Percentiles rank a stretch among this genome's conserved stretches.
These are phyloP conservation scores for Camponotus fellah DNA, from an alignment of 2,888 invertebrate species.

Conservation along the genomic window DNA sequence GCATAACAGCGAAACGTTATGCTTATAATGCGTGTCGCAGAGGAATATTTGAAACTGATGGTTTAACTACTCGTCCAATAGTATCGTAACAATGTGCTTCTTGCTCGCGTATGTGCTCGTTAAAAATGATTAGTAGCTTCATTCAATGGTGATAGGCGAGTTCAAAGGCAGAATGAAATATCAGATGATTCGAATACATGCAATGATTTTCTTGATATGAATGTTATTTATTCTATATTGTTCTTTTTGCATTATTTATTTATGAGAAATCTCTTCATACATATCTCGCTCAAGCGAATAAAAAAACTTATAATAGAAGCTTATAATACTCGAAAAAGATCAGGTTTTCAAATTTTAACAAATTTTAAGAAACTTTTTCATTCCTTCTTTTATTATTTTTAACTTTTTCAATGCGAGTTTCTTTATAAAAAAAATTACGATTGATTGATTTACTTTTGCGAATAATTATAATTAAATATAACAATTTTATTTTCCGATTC, in stretches of 20 bases:
- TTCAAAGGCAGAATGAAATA: conserved; percentile 71
- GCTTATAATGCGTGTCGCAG: conserved; percentile 66
- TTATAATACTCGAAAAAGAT: not conserved
- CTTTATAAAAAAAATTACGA: not conserved
- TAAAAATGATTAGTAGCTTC: conserved; percentile 76
- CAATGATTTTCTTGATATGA: conserved; percentile 63
- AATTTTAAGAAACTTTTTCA: not conserved
- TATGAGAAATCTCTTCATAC: not conserved
- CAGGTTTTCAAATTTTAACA: not conserved
- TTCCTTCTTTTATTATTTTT: not conserved
- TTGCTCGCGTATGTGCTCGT: conserved; percentile 75
- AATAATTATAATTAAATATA: not conserved
- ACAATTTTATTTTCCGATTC: not conserved
- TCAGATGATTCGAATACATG: conserved; percentile 73
- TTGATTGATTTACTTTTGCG: not conserved
- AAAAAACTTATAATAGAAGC: not conserved
- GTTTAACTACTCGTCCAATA: conserved; percentile 61
- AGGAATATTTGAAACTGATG: conserved; percentile 57
- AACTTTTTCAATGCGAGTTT: not conserved
- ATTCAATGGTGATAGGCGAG: conserved; percentile 74
- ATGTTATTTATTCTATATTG: conserved; percentile 38
- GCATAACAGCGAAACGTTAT: conserved; percentile 69
- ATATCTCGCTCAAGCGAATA: not conserved
- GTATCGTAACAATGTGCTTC: conserved; percentile 65
- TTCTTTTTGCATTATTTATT: conserved; percentile 1